phyloP scores from a whole-genome alignment of 2,888 invertebrate species.

The Himalopsyche kuldschensis region DNA sequence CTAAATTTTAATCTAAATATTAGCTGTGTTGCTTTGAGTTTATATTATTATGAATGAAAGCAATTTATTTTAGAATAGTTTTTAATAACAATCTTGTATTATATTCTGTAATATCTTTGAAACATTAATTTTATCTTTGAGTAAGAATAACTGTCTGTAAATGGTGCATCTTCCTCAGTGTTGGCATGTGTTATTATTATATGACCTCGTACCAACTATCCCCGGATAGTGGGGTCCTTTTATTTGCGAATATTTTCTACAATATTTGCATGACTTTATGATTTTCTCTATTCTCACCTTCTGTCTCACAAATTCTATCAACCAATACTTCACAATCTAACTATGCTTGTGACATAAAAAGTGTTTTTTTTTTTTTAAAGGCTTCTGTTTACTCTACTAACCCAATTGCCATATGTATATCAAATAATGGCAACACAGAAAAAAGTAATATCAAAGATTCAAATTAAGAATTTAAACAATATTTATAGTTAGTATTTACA shows the following conservation, averaged over 20 bases:
- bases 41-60: neutral
- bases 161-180: conserved; percentile 31
- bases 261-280: conserved; percentile 30
- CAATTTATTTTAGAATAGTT: neutral
- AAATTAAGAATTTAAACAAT: neutral
- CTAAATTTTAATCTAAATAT: neutral
- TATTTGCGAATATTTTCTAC: neutral
- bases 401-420: conserved; percentile 16
- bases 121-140: neutral
- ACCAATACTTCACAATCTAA: conserved; percentile 29
- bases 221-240: neutral
- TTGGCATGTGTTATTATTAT: conserved; percentile 30
- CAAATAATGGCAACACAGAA: conserved; percentile 3
- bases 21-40: neutral
- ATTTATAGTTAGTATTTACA: no score
- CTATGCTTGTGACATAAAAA: conserved; percentile 17
- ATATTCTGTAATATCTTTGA: neutral
- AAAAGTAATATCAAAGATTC: neutral
- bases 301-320: conserved; percentile 40
- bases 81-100: neutral
- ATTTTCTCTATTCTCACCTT: conserved; percentile 42
- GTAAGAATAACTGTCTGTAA: conserved; percentile 13
- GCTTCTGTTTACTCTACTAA: conserved; percentile 23
- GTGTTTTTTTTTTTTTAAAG: conserved; percentile 4
- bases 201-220: neutral